A percentile compares a stretch with the other conserved stretches of the same genome.
Evolutionary conservation across 2,113 vertebrate genomes (phyloP).

Genomic region (Chamaea fasciata): DNA sequence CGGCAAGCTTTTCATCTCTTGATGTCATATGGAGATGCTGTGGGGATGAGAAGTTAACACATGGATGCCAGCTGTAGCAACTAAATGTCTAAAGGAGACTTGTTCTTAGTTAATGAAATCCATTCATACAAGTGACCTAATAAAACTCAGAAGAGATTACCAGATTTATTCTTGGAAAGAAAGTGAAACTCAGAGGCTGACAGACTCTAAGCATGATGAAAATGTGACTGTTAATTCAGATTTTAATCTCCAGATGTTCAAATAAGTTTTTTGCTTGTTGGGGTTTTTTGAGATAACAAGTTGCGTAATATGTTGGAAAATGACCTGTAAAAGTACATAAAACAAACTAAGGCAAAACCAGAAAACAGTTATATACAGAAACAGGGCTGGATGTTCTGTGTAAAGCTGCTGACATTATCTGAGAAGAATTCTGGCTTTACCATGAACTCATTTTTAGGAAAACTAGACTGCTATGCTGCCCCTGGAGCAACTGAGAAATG

Average conservation of each 20-base stretch:
- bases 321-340: neutral
- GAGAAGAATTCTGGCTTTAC: neutral
- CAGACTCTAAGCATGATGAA: slow-evolving; percentile 29
- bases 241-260: slow-evolving; percentile 29
- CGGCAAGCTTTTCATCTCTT: slow-evolving; percentile 4
- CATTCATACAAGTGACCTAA: neutral
- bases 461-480: neutral
- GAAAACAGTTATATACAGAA: neutral
- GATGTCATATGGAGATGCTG: neutral
- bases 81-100: neutral
- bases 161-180: slow-evolving; percentile 48
- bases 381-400: neutral
- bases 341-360: neutral
- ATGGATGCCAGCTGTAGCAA: slow-evolving; percentile 35
- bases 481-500: neutral
- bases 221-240: slow-evolving; percentile 23
- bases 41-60: neutral
- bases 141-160: slow-evolving; percentile 34
- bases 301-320: neutral
- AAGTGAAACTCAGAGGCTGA: neutral
- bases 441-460: neutral
- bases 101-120: slow-evolving; percentile 32
- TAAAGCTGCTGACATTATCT: neutral
- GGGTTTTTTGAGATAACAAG: neutral
- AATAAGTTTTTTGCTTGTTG: neutral